A percentile compares a stretch with the other conserved stretches of the same genome.
These are phyloP conservation scores for Poeciliopsis turrubarensis DNA, from an alignment of 2,113 vertebrate genomes.

Conservation along the genomic window DNA sequence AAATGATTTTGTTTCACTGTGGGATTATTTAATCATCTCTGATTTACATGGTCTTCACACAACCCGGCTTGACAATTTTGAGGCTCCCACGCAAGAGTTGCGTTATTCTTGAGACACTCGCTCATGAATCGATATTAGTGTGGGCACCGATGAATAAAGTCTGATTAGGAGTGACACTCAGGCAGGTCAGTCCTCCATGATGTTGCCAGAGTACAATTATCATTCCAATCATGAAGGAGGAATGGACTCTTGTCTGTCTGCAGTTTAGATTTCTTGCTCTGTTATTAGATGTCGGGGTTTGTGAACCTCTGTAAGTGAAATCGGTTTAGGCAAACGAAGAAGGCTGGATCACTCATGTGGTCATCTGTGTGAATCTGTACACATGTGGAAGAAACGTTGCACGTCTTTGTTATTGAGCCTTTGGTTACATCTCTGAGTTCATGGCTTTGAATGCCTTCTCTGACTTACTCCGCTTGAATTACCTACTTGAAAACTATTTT, in stretches of 20 bases:
- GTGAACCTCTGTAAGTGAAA: not conserved
- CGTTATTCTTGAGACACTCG: slow-evolving; percentile 1
- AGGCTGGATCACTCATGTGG: not conserved
- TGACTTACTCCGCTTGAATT: not conserved
- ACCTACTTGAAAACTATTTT: not conserved
- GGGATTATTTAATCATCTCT: not conserved
- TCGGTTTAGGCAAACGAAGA: not conserved
- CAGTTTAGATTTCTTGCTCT: not conserved
- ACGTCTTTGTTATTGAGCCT: not conserved
- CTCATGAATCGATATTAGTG: not conserved
- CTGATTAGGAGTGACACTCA: slow-evolving; percentile 6
- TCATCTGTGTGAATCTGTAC: not conserved
- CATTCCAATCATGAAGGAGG: not conserved
- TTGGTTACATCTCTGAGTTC: not conserved
- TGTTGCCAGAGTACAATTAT: slow-evolving; percentile 18
- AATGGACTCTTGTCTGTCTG: not conserved
- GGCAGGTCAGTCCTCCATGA: slow-evolving; percentile 20
- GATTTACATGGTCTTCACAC: not conserved
- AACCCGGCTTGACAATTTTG: not conserved
- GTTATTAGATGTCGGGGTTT: not conserved
- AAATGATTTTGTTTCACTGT: not conserved
- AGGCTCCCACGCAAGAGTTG: not conserved
- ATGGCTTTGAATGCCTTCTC: not conserved
- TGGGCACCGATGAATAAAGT: slow-evolving; percentile 1
- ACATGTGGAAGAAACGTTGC: not conserved